A percentile compares a stretch with the other conserved stretches of the same genome.
These are phyloP conservation scores for Nipponacmea schrenckii DNA, from an alignment of 2,888 invertebrate genomes.

Conservation along the genomic window DNA sequence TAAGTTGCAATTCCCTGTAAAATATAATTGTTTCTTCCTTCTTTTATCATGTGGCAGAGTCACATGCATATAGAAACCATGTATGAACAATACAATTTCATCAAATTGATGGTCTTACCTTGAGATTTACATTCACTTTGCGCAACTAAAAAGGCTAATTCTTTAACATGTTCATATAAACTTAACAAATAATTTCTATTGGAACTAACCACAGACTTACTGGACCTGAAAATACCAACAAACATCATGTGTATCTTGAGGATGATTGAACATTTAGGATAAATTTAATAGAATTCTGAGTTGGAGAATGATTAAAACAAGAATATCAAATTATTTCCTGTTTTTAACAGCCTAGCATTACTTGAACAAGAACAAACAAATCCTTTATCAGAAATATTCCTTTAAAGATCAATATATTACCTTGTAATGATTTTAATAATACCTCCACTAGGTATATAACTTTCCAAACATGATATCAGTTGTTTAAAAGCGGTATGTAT, in stretches of 20 bases:
- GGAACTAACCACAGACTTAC: not conserved
- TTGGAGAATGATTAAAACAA: too few species aligned
- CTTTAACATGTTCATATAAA: slow-evolving; percentile 60
- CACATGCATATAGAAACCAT: too few species aligned
- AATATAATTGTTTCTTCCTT: too few species aligned
- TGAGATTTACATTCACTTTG: slow-evolving; percentile 52
- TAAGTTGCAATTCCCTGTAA: too few species aligned
- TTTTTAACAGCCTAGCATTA: too few species aligned
- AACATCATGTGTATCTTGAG: not conserved
- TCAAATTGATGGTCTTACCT: slow-evolving; percentile 34
- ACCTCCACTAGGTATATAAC: slow-evolving; percentile 50
- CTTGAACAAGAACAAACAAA: too few species aligned
- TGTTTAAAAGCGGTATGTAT: slow-evolving; percentile 54
- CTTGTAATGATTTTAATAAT: slow-evolving; percentile 39
- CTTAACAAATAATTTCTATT: slow-evolving; percentile 55
- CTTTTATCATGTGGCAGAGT: too few species aligned
- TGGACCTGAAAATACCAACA: not conserved
- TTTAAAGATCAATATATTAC: slow-evolving; percentile 30
- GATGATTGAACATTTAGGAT: too few species aligned
- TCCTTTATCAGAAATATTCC: too few species aligned
- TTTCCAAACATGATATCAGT: slow-evolving; percentile 49
- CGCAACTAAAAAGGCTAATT: slow-evolving; percentile 54
- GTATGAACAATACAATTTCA: too few species aligned
- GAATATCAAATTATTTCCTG: too few species aligned
- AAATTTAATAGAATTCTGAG: too few species aligned